Base-by-base conservation (phyloP, 2,797 vertebrate genomes). In the Arnoldichthys spilopterus region DNA sequence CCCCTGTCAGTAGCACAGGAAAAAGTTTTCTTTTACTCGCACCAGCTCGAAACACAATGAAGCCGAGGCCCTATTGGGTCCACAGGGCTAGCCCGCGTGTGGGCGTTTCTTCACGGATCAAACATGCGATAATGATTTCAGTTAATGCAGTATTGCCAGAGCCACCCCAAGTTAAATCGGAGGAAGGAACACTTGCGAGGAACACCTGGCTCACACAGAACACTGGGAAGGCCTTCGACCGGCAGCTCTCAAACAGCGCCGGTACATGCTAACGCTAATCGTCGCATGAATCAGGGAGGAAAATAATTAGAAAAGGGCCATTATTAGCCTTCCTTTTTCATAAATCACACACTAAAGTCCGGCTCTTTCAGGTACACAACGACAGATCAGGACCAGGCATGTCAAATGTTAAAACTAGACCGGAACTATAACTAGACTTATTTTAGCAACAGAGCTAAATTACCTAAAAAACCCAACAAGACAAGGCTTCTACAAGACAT, bases 21-120 rank as follows among this genome's bases (percentile, higher is more conserved):
- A 79, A 68, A 80, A 66, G 12, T 63, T 84, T 78, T 76, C 68
- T 83, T 83, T 81, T 76, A 43, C 49, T 64, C 26, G 45, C 71
- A 70, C 53, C 37, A 34, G 32, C 61, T 75, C 11, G 59, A 59
- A 77, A 74, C 68, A 76, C 68, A 76, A 76, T 76, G 45, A 78
- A 67, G 34, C 54, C 69, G 64, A 24, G 24, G 45, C 40, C 62
- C 20, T 64, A 64, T 37, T n/a, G 15, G 62, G 51, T 47, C 49
- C 43, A 2, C 3, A 47, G 40, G 45, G 64, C 13, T 30, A 63
- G 82, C 80, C 85, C 72, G 72, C 64, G 68, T 63, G 70, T 83
- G 83, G 81, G 82, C 81, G 78, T 73, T 78, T 30, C 16, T 69
- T 73, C 69, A 68, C 24, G 15, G 40, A 70, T 77, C 37, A 49